Evolutionary conservation across 2,888 invertebrate species (phyloP).

Genomic region (Hirtodrosophila trivittata): DNA sequence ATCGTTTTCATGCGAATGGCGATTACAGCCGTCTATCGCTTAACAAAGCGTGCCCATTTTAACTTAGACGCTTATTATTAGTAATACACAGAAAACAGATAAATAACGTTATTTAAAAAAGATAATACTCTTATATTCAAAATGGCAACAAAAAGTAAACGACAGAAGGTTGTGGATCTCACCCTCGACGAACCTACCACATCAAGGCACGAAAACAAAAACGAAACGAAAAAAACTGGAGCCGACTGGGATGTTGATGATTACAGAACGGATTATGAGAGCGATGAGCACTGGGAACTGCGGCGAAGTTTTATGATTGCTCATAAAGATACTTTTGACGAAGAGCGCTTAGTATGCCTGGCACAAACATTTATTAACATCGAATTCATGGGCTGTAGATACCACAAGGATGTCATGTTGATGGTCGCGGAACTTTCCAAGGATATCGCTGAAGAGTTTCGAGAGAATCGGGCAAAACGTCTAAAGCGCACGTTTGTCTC

Average conservation of each 20-base stretch:
- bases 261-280: conserved; percentile 91
- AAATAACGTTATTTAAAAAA: conserved; percentile 5
- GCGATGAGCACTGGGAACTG: conserved; percentile 95
- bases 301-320: conserved; percentile 90
- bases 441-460: conserved; percentile 90
- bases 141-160: conserved; percentile 53
- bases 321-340: conserved; percentile 90
- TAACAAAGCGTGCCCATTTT: conserved; percentile 37
- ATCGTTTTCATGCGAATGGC: conserved; percentile 35
- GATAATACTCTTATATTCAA: not conserved
- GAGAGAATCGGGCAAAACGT: conserved; percentile 86
- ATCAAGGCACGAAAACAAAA: conserved; percentile 14
- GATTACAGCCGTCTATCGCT: conserved; percentile 21
- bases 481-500: conserved; percentile 90
- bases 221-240: not conserved
- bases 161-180: conserved; percentile 11
- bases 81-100: not conserved
- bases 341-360: conserved; percentile 92
- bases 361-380: conserved; percentile 96
- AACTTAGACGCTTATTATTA: not conserved
- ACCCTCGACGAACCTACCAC: conserved; percentile 8
- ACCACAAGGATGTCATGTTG: conserved; percentile 92
- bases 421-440: conserved; percentile 89
- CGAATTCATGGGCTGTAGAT: conserved; percentile 86
- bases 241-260: conserved; percentile 90